Evolutionary conservation across 2,888 invertebrate species (phyloP), one percentile per base, ranked within the genome.

Genomic region (Ichneumoninae sp.): DNA sequence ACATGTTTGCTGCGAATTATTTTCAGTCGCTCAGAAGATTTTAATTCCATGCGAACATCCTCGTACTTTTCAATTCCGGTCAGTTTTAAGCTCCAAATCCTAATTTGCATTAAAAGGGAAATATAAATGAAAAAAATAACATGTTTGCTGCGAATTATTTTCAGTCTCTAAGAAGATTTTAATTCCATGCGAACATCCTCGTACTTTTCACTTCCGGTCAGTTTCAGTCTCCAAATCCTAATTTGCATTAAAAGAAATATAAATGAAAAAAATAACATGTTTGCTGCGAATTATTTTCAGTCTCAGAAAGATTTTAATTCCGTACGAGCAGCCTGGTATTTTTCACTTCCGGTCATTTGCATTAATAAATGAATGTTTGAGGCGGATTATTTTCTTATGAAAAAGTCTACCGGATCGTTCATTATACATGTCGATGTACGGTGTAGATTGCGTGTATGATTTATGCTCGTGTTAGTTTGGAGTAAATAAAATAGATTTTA

Each of bases 401-500:
- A 40, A 10, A 40, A 40, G 6, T 40, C 7, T 40, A 40, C 40
- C 1, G 10, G 40, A 8, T 33, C 33, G 33, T 33, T 33, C 33
- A 7, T 6, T 33, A 6, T 33, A 33, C 33, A 7, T 33, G 33
- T 33, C 33, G 33, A 33, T 33, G 33, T 33, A 33, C 33, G 33
- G 33, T 33, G 33, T 7, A 33, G 33, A 33, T 33, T 33, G 33
- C 33, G 6, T 33, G 5, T 33, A 33, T 33, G 33, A 33, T 40
- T 40, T 10, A 10, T 40, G 40, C 10, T 40, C 10, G 40, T 10
- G 40, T 8, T 8, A 1, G 10, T 40, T 40, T 19, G n/a, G n/a
- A 52, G 30, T 16, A 73, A 44, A 22, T 19, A 77, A 36, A 13
- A 36, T 81, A n/a, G 7, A 4, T 22, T 30, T 89, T 87, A 93